Evolutionary conservation across 2,797 vertebrate species (phyloP), one percentile per base, ranked within the genome.

Genomic region (Decapterus maruadsi): DNA sequence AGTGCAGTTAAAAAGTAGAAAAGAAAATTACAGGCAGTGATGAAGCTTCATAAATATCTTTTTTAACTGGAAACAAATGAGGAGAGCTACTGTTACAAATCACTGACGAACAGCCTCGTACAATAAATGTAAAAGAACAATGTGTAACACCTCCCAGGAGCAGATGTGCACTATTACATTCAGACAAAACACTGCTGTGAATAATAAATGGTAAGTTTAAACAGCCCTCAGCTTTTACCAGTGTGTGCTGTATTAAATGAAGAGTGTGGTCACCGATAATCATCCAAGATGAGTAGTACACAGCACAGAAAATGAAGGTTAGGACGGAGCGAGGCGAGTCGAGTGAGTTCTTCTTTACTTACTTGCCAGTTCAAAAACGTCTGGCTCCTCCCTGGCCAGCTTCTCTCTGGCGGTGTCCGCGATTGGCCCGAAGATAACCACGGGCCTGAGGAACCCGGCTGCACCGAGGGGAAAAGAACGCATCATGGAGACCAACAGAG

Each of bases 391-490:
- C 84, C 98, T 95, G 76, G 96, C 97, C 87, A 99, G 91, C 85
- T 98, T 99, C 86, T 99, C 97, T 90, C 98, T 94, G 5, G 96
- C 98, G 81, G 97, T 95, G 45, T 99, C 98, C 56, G 98, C 98
- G 72, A 99, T 99, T 4, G 98, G 97, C 77, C 98, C 98, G 86
- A 99, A 99, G 90, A 99, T 96, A 79, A 99, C 99, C 66, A 99
- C 96, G 60, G 98, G 98, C 87, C 98, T 96, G 83, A 99, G 95
- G 94, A 99, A 99, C 14, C 98, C 98, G 92, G 98, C 98, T 99
- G 69, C n/a, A 85, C 13, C n/a, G n/a, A n/a, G 68, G 34, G 14
- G 84, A 59, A 57, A 72, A 36, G 31, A 74, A 6, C 46, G 42
- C 7, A 53, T 68, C 48, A 87, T 16, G 14, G 12, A 65, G 14